Conservation (phyloP, 1,140 invertebrate species). For the Orius laevigatus region DNA sequence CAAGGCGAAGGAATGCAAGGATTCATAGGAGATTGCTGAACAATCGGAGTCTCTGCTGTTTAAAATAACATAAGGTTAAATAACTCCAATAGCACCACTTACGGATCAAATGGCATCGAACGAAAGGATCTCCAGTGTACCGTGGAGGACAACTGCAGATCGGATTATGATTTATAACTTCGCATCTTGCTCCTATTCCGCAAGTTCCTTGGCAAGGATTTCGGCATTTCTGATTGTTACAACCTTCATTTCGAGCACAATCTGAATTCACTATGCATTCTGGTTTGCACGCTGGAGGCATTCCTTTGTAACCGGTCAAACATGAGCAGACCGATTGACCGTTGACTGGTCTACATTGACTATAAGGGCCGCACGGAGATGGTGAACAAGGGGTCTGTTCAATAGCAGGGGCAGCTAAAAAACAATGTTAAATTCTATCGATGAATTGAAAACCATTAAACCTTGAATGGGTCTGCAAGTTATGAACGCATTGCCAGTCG, state of each 20-base stretch:
- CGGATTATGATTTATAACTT: slow-evolving; percentile 48
- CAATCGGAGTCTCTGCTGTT: slow-evolving; percentile 7
- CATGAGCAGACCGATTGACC: slow-evolving; percentile 50
- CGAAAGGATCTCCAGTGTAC: slow-evolving; percentile 53
- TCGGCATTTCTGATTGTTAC: slow-evolving; percentile 49
- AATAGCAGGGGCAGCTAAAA: slow-evolving; percentile 13
- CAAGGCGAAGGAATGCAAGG: slow-evolving; percentile 50
- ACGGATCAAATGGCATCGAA: slow-evolving; percentile 36
- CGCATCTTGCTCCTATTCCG: slow-evolving; percentile 43
- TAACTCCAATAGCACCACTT: slow-evolving; percentile 21
- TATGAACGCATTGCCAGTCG: slow-evolving; percentile 29
- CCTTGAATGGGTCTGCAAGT: slow-evolving; percentile 20
- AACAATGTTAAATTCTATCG: too few species aligned
- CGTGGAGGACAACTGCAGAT: slow-evolving; percentile 48
- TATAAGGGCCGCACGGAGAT: slow-evolving; percentile 36
- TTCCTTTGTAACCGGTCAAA: slow-evolving; percentile 43
- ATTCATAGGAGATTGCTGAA: slow-evolving; percentile 3
- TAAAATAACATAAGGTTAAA: neutral
- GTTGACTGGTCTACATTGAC: slow-evolving; percentile 42
- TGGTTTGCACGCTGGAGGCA: slow-evolving; percentile 51
- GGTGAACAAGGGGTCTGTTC: slow-evolving; percentile 28
- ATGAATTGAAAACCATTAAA: slow-evolving; percentile 26
- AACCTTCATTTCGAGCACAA: slow-evolving; percentile 45
- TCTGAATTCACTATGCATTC: slow-evolving; percentile 58
- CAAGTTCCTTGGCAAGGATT: slow-evolving; percentile 55